Conservation (phyloP, 2,113 vertebrate species). For the Machaerirhynchus nigripectus region DNA sequence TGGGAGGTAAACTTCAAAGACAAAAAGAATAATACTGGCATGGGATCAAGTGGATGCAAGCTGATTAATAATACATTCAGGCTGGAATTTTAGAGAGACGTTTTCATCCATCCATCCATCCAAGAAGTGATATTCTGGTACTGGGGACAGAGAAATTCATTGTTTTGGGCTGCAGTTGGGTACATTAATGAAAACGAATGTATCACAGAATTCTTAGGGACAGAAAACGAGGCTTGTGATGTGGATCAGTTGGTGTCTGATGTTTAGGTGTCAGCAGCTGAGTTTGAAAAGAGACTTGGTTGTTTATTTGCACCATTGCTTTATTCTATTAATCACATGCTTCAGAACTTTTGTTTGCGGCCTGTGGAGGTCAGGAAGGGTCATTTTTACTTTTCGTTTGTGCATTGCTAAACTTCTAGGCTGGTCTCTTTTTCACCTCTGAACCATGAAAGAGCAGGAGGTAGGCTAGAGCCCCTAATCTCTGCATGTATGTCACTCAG, state of each 20-base stretch:
- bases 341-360: constrained; percentile 62
- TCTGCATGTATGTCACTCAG: background rate
- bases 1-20: background rate
- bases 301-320: constrained; percentile 62
- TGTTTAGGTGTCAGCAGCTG: constrained; percentile 67
- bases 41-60: background rate
- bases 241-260: constrained; percentile 55
- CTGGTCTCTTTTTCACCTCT: constrained; percentile 32
- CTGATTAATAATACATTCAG: background rate
- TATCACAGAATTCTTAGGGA: constrained; percentile 43
- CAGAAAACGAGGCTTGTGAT: constrained; percentile 60
- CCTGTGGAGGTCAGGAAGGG: constrained; percentile 40
- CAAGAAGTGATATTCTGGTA: constrained; percentile 1
- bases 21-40: background rate
- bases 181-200: background rate
- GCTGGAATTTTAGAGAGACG: background rate
- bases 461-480: background rate
- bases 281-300: constrained; percentile 62
- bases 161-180: background rate
- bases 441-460: background rate
- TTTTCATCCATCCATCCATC: background rate
- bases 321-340: constrained; percentile 67
- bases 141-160: background rate
- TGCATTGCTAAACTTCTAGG: constrained; percentile 40
- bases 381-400: constrained; percentile 51